Evolutionary conservation across 2,888 invertebrate genomes (phyloP).

Genomic region (Hipparchia sbordonii): DNA sequence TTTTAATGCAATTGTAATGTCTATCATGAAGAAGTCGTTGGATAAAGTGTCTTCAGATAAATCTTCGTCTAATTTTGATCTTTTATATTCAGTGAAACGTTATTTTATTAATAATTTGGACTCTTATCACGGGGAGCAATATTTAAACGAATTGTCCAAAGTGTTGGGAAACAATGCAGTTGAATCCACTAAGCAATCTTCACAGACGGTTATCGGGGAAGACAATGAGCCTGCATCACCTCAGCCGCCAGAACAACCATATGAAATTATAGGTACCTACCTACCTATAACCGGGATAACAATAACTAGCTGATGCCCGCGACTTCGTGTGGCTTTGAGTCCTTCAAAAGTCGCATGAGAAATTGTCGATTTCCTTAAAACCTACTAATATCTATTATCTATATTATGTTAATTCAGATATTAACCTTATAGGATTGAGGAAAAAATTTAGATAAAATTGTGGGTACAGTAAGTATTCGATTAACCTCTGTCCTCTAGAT

Average conservation of each 20-base stretch:
- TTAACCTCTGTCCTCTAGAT: neutral
- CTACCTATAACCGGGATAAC: neutral
- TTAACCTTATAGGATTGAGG: too few relatives aligned
- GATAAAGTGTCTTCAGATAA: conserved; percentile 53
- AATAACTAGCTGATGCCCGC: too few relatives aligned
- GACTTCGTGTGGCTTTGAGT: too few relatives aligned
- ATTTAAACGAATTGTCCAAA: conserved; percentile 67
- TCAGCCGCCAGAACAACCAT: conserved; percentile 56
- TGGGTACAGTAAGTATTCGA: neutral
- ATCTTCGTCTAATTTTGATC: conserved; percentile 49
- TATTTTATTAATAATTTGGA: conserved; percentile 85
- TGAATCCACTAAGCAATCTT: conserved; percentile 49
- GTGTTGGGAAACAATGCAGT: conserved; percentile 56
- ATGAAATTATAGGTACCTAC: conserved; percentile 65
- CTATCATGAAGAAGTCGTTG: conserved; percentile 45
- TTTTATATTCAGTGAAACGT: conserved; percentile 71
- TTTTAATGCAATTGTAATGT: neutral
- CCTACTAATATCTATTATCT: too few relatives aligned
- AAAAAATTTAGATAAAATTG: neutral
- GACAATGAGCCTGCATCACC: conserved; percentile 51
- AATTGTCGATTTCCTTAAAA: too few relatives aligned
- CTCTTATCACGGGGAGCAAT: conserved; percentile 80
- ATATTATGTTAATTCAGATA: too few relatives aligned
- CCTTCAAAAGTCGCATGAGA: too few relatives aligned
- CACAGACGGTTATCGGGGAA: conserved; percentile 58